A percentile compares a stretch with the other conserved stretches of the same genome.
Evolutionary conservation across 2,113 vertebrate species (phyloP).

Genomic region (Ginglymostoma cirratum): DNA sequence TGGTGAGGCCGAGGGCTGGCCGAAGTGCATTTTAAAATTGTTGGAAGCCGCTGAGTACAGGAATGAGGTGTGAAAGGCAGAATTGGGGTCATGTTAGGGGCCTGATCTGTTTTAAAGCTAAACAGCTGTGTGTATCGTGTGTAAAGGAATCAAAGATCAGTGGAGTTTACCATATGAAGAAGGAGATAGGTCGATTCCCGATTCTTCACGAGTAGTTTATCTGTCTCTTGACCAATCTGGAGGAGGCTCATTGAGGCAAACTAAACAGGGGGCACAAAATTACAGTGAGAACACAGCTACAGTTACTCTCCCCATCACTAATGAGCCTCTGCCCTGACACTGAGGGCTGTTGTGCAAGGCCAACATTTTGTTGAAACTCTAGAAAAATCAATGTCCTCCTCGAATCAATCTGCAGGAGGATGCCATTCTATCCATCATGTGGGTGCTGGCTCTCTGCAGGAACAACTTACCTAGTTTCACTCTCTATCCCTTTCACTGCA

Average conservation of each 20-base stretch:
- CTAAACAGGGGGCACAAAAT: conserved; percentile 50
- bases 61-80: not conserved
- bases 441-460: no score
- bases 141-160: not conserved
- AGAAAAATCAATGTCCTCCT: not conserved
- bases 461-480: no score
- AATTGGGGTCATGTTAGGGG: not conserved
- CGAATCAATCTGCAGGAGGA: no score
- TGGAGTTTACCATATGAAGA: conserved; percentile 69
- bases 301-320: not conserved
- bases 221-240: conserved; percentile 77
- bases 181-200: conserved; percentile 81
- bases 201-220: conserved; percentile 68
- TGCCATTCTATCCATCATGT: no score
- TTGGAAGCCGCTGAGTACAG: not conserved
- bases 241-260: conserved; percentile 76
- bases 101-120: not conserved
- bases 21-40: no score
- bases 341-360: no score
- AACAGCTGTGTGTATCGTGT: no score
- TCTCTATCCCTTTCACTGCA: no score
- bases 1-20: no score
- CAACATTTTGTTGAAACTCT: not conserved
- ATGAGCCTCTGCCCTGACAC: not conserved
- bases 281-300: not conserved